These are phyloP conservation scores for Drosophila demipolita DNA, from an alignment of 2,888 invertebrate species.

Conservation along the genomic window DNA sequence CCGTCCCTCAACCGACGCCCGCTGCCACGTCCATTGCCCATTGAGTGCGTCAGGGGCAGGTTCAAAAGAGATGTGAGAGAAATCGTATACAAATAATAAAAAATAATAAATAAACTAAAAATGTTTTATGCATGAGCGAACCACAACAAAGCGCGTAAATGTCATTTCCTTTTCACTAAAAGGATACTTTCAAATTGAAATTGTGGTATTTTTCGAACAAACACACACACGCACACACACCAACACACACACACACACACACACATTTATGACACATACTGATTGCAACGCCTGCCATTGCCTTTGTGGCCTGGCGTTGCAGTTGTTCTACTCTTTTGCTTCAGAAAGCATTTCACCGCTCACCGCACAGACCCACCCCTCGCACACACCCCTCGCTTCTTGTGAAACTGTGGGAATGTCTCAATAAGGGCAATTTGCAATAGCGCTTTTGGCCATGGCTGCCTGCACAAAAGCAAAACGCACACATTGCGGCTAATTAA, in stretches of 20 bases:
- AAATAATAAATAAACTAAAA: slow-evolving; percentile 59
- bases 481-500: slow-evolving; percentile 73
- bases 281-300: slow-evolving; percentile 28
- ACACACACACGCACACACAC: slow-evolving; percentile 23
- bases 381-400: neutral
- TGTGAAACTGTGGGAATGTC: slow-evolving; percentile 13
- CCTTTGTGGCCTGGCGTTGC: slow-evolving; percentile 34
- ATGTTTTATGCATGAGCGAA: slow-evolving; percentile 78
- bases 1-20: neutral
- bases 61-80: neutral
- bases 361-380: neutral
- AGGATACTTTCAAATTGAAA: slow-evolving; percentile 81
- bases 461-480: slow-evolving; percentile 52
- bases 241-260: slow-evolving; percentile 7
- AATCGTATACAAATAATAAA: slow-evolving; percentile 9
- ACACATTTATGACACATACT: slow-evolving; percentile 1
- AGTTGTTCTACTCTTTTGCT: slow-evolving; percentile 16
- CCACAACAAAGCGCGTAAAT: slow-evolving; percentile 81
- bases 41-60: slow-evolving; percentile 30
- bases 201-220: slow-evolving; percentile 68
- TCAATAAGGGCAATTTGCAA: slow-evolving; percentile 48
- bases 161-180: slow-evolving; percentile 80
- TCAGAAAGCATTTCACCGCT: neutral
- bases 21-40: slow-evolving; percentile 40
- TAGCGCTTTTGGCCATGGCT: slow-evolving; percentile 29